These are phyloP conservation scores for Elaphurus davidianus DNA, from an alignment of 2,113 vertebrate species.

Conservation along the genomic window DNA sequence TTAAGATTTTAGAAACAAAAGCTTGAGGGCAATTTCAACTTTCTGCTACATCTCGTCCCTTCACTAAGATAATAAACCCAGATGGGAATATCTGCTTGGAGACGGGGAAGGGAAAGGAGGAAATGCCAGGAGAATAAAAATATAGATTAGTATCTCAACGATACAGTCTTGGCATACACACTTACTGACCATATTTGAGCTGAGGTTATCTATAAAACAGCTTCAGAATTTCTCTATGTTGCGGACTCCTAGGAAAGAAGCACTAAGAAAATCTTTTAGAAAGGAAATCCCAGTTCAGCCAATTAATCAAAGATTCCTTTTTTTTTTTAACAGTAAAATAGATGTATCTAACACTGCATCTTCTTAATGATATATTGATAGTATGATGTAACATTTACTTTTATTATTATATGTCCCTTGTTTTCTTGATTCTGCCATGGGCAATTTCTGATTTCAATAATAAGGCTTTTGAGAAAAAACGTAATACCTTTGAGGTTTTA, in stretches of 20 bases:
- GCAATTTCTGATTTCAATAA: slow-evolving; percentile 38
- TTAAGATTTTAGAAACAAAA: background rate
- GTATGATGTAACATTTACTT: background rate
- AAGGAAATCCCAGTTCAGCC: background rate
- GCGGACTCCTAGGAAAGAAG: background rate
- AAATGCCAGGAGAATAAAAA: background rate
- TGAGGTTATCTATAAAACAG: background rate
- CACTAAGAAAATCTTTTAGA: background rate
- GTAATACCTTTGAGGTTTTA: background rate
- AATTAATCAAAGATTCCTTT: background rate
- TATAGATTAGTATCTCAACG: background rate
- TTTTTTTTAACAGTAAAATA: background rate
- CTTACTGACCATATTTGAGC: background rate
- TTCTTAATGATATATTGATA: background rate
- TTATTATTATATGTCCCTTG: background rate
- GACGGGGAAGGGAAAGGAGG: background rate
- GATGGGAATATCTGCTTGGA: background rate
- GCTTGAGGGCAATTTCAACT: background rate
- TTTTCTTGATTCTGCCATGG: slow-evolving; percentile 10
- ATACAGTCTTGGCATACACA: background rate
- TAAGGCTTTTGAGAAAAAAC: slow-evolving; percentile 10
- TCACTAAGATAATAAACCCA: background rate
- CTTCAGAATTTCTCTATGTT: background rate
- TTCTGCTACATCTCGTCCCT: background rate
- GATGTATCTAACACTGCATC: background rate